Conservation (phyloP, 2,113 vertebrate genomes). For the Tyto alba region DNA sequence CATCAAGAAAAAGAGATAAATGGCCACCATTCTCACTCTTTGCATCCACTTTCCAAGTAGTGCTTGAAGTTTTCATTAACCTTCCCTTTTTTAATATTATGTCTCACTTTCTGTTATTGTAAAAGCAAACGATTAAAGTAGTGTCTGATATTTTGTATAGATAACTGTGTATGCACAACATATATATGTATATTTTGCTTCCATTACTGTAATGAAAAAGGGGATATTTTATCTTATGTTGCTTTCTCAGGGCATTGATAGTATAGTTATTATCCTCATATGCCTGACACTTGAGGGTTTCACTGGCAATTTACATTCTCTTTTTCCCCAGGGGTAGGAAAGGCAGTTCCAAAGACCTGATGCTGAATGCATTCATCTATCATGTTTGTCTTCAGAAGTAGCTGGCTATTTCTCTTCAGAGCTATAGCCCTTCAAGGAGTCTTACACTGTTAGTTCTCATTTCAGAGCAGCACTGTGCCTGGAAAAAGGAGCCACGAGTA, state of each 20-base stretch:
- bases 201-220: background rate
- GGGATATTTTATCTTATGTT: background rate
- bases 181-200: background rate
- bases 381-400: background rate
- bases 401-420: background rate
- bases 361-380: background rate
- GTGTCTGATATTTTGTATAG: background rate
- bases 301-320: background rate
- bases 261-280: background rate
- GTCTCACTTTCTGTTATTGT: background rate
- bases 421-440: background rate
- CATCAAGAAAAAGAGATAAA: background rate
- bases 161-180: background rate
- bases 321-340: background rate
- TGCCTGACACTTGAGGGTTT: background rate
- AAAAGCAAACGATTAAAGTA: background rate
- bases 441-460: background rate
- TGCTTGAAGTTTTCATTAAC: background rate
- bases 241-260: background rate
- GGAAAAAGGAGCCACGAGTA: background rate
- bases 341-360: background rate
- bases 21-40: background rate
- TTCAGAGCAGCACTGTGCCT: background rate
- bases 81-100: background rate
- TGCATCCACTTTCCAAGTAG: background rate